phyloP scores from a whole-genome alignment of 2,113 vertebrate species.

The Passer montanus region DNA sequence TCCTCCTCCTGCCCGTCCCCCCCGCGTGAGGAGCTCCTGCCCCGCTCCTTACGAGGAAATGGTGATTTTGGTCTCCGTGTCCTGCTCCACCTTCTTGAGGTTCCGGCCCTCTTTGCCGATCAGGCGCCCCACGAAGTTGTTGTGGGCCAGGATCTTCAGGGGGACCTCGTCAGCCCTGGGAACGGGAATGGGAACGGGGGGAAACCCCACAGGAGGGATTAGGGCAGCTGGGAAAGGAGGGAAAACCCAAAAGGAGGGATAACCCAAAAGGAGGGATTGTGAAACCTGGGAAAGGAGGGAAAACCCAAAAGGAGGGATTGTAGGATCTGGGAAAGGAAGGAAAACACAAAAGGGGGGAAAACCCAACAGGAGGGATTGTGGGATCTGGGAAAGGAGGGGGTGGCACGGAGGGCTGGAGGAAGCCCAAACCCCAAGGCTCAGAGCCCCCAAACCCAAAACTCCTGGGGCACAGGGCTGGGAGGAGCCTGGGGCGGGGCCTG shows the following conservation, averaged over 20 bases:
- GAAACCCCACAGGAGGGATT: background rate
- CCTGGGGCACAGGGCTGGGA: rapidly evolving
- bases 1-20: background rate
- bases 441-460: background rate
- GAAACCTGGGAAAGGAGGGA: too few species aligned
- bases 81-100: constrained; percentile 95
- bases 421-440: too few species aligned
- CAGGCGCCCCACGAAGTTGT: constrained; percentile 94
- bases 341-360: background rate
- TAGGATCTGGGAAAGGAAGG: background rate
- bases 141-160: constrained; percentile 93
- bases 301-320: too few species aligned
- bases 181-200: background rate
- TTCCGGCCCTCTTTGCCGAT: constrained; percentile 96
- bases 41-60: constrained; percentile 87
- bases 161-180: constrained; percentile 92
- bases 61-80: constrained; percentile 96
- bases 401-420: too few species aligned
- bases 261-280: background rate
- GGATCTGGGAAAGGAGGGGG: too few species aligned
- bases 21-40: rapidly evolving
- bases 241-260: background rate
- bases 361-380: background rate
- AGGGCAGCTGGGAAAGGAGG: background rate
- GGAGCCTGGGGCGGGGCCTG: rapidly evolving